phyloP scores from a whole-genome alignment of 2,888 invertebrate genomes.

The Hypomecis punctinalis region DNA sequence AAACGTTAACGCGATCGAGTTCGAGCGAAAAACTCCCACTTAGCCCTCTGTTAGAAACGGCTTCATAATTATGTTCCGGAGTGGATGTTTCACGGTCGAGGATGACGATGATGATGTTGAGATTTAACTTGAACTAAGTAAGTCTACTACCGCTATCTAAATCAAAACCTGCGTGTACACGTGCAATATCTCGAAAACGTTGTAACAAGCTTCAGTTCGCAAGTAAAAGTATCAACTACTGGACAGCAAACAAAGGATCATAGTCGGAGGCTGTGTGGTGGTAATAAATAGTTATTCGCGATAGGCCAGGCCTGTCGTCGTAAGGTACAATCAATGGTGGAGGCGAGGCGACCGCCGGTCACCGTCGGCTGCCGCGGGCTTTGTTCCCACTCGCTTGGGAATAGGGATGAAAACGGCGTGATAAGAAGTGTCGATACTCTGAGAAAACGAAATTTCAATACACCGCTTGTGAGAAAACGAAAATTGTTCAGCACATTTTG shows the following conservation, averaged over 20 bases:
- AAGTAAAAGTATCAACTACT: constrained; percentile 30
- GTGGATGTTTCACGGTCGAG: too few relatives aligned
- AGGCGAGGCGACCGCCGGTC: constrained; percentile 63
- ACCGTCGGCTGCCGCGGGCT: constrained; percentile 61
- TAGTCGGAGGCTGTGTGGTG: constrained; percentile 64
- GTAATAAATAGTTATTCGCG: constrained; percentile 82
- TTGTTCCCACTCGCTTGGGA: constrained; percentile 66
- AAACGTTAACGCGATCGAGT: too few relatives aligned
- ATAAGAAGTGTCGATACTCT: constrained; percentile 23
- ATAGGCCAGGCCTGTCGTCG: constrained; percentile 78
- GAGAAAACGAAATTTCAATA: background rate
- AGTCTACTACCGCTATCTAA: background rate
- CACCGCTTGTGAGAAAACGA: background rate
- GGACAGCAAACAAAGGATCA: constrained; percentile 45
- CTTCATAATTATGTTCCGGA: too few relatives aligned
- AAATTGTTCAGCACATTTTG: background rate
- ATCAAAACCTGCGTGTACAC: background rate
- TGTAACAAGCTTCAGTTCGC: constrained; percentile 13
- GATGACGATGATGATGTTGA: too few relatives aligned
- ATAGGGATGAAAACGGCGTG: constrained; percentile 20
- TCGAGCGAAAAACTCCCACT: too few relatives aligned
- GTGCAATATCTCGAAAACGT: constrained; percentile 3
- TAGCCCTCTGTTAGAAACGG: too few relatives aligned
- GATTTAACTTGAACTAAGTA: too few relatives aligned
- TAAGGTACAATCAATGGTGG: constrained; percentile 81